phyloP scores from a whole-genome alignment of 1,140 invertebrate genomes.

The Drosophila malerkotliana region DNA sequence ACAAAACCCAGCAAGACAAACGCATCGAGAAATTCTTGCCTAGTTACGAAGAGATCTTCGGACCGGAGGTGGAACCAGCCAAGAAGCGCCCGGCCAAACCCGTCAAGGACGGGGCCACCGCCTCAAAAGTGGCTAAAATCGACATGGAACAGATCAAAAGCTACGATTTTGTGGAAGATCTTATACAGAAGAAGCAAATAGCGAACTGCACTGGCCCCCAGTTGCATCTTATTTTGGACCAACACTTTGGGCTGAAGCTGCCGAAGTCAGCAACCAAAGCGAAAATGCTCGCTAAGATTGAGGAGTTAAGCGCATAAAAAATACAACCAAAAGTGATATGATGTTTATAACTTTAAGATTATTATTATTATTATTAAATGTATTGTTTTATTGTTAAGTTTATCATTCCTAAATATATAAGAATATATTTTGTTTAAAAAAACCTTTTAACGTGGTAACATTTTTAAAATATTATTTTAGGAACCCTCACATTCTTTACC shows the following conservation, averaged over 20 bases:
- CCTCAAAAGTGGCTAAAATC: slow-evolving; percentile 62
- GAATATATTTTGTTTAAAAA: background rate
- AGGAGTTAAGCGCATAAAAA: slow-evolving; percentile 4
- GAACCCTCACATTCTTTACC: background rate
- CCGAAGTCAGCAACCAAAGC: slow-evolving; percentile 38
- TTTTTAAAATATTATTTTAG: background rate
- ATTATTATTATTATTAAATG: background rate
- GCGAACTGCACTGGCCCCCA: slow-evolving; percentile 53
- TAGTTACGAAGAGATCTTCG: slow-evolving; percentile 61
- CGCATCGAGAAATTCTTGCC: slow-evolving; percentile 69
- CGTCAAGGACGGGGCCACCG: slow-evolving; percentile 22
- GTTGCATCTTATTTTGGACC: slow-evolving; percentile 49
- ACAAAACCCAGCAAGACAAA: slow-evolving; percentile 60
- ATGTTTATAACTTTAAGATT: background rate
- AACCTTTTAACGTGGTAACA: no score
- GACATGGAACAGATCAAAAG: slow-evolving; percentile 39
- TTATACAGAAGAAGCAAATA: slow-evolving; percentile 47
- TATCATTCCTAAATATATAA: background rate
- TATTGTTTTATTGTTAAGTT: background rate
- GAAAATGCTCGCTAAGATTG: slow-evolving; percentile 51
- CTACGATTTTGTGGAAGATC: slow-evolving; percentile 39
- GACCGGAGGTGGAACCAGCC: slow-evolving; percentile 34
- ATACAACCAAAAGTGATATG: background rate
- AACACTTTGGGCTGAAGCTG: slow-evolving; percentile 44
- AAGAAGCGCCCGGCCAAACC: slow-evolving; percentile 62